Percentiles rank a stretch among this genome's conserved stretches.
Conservation (phyloP, 2,113 vertebrate species). For the Chaetodon trifascialis region DNA sequence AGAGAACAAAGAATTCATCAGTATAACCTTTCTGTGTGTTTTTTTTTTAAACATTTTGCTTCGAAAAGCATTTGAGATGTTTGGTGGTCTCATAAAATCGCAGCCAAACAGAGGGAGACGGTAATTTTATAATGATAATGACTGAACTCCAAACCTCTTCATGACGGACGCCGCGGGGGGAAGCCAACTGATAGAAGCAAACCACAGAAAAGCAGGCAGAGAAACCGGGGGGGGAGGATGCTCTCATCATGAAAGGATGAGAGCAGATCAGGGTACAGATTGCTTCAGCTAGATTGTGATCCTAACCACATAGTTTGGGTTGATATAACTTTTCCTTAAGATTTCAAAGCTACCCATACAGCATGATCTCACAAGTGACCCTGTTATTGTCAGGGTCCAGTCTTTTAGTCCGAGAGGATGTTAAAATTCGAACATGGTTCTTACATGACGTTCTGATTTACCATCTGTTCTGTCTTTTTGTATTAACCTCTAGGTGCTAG, state of each 20-base stretch:
- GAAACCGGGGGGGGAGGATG: not conserved
- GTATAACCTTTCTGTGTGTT: conserved; percentile 2
- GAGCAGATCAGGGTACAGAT: conserved; percentile 50
- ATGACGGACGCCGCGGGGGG: conserved; percentile 57
- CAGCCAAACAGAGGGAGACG: conserved; percentile 63
- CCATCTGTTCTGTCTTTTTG: conserved; percentile 15
- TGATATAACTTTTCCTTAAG: conserved; percentile 39
- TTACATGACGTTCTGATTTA: not conserved
- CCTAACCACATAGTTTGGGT: conserved; percentile 48
- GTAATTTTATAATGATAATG: conserved; percentile 78
- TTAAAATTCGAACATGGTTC: not conserved
- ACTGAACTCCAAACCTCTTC: conserved; percentile 67
- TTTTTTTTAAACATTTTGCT: conserved; percentile 35
- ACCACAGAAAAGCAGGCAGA: conserved; percentile 61
- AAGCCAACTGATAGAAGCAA: conserved; percentile 61
- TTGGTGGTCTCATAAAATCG: conserved; percentile 77
- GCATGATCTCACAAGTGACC: conserved; percentile 32
- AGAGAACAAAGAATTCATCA: conserved; percentile 69
- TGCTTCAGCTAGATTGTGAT: conserved; percentile 51
- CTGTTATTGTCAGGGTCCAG: conserved; percentile 17
- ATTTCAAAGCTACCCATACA: not conserved
- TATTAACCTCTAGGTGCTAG: conserved; percentile 47
- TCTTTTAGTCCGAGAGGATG: not conserved
- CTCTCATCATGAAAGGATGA: conserved; percentile 54
- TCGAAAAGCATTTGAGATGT: conserved; percentile 52